Evolutionary conservation across 2,888 invertebrate species (phyloP).

Genomic region (Capitulum mitella): DNA sequence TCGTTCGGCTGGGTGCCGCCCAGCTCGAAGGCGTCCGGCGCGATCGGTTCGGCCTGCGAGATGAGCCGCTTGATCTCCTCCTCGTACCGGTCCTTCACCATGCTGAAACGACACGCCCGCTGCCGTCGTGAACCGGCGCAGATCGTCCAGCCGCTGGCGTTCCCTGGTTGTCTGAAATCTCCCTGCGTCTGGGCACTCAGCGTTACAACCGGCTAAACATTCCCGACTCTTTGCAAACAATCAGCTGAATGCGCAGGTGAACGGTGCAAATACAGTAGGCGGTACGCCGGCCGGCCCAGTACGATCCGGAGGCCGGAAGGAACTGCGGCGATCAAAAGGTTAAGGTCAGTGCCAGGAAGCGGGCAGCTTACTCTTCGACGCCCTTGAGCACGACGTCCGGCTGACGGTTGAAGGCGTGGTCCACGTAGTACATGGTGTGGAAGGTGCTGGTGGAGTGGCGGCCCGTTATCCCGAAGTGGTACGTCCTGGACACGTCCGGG

Average conservation of each 20-base stretch:
- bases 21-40: not conserved
- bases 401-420: slow-evolving; percentile 50
- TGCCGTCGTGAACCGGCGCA: not conserved
- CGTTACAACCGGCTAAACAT: not conserved
- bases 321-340: not conserved
- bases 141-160: not conserved
- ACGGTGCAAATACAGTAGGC: not conserved
- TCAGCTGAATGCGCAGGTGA: not conserved
- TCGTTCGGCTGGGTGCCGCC: slow-evolving; percentile 34
- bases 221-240: not conserved
- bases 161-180: not conserved
- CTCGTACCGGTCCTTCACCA: not conserved
- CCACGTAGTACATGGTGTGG: slow-evolving; percentile 53
- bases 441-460: slow-evolving; percentile 55
- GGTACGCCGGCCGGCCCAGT: not conserved
- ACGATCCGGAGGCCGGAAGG: too few species aligned
- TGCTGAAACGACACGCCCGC: not conserved
- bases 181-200: too few species aligned
- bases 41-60: not conserved
- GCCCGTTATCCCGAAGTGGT: slow-evolving; percentile 53
- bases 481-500: slow-evolving; percentile 53
- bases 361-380: slow-evolving; percentile 46
- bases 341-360: not conserved
- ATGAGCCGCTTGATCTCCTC: not conserved
- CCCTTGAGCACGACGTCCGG: slow-evolving; percentile 48